Evolutionary conservation across 2,888 invertebrate species (phyloP), one percentile per base, ranked within the genome.

Genomic region (Lottia scabra): DNA sequence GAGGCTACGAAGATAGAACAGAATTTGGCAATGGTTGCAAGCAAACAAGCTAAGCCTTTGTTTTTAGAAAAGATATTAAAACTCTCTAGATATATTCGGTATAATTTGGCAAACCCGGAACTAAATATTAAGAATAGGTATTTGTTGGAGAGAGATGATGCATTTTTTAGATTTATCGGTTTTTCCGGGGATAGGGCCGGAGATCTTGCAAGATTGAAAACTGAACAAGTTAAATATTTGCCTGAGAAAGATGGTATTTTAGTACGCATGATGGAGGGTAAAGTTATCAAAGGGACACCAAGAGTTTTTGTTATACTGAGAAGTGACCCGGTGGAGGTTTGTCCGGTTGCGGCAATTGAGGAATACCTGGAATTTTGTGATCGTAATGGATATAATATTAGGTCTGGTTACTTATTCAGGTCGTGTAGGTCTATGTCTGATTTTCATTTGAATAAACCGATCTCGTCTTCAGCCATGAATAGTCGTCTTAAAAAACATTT

Each of bases 111-210:
- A 0, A 56, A 56, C 56, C n/a, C n/a, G 23, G 23, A n/a, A 15
- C 13, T 56, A 23, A 19, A 2, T 56, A n/a, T 6, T 8, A n/a
- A 56, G 46, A 63, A 66, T 30, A 69, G 62, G 67, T 23, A 65
- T 69, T 71, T 46, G 69, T 67, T 71, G 56, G 48, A 63, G 15
- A 19, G 63, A 68, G 74, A 63, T 23, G 63, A 71, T n/a, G 68
- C 63, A 26, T 68, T 70, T 65, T 70, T 72, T 67, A 72, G 23
- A 23, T 56, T 56, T 23, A 10, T 56, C 8, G n/a, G 15, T 3
- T 56, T 56, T 56, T 56, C 66, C 46, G 46, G 70, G 72, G 70
- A 46, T 23, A 56, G 62, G 63, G 63, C 70, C 66, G 72, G 68
- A 63, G 43, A 68, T 72, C 43, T 72, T 65, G 67, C 68, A 56